phyloP scores from a whole-genome alignment of 2,888 invertebrate species.

The Eristalis arbustorum region DNA sequence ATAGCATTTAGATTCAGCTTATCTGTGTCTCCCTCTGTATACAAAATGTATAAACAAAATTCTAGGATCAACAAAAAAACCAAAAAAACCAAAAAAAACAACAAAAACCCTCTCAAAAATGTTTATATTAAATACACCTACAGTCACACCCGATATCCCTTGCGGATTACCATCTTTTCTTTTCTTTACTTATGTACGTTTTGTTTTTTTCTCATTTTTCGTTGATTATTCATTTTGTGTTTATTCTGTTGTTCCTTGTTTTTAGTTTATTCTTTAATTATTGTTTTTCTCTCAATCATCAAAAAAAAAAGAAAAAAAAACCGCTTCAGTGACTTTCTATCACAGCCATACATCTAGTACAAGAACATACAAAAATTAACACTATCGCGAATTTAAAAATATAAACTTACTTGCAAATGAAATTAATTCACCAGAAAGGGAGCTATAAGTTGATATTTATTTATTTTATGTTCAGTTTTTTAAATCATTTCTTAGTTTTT shows the following conservation, averaged over 20 bases:
- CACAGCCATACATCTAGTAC: conserved; percentile 19
- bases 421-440: conserved; percentile 49
- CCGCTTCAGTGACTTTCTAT: conserved; percentile 37
- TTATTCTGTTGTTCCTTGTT: conserved; percentile 7
- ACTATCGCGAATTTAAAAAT: background rate
- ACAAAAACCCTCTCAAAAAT: background rate
- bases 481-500: background rate
- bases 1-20: background rate
- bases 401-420: background rate
- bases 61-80: background rate
- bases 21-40: background rate
- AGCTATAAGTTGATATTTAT: conserved; percentile 52
- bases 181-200: conserved; percentile 3
- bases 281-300: conserved; percentile 15
- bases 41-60: background rate
- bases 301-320: conserved; percentile 17
- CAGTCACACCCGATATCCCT: conserved; percentile 48
- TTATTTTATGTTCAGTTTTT: conserved; percentile 3
- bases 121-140: conserved; percentile 11
- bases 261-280: background rate
- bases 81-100: background rate
- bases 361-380: conserved; percentile 8
- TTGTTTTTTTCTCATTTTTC: conserved; percentile 14
- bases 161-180: conserved; percentile 35
- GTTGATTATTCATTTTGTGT: background rate